Evolutionary conservation across 2,113 vertebrate species (phyloP), one percentile per base, ranked within the genome.

Genomic region (human (Homo sapiens)): DNA sequence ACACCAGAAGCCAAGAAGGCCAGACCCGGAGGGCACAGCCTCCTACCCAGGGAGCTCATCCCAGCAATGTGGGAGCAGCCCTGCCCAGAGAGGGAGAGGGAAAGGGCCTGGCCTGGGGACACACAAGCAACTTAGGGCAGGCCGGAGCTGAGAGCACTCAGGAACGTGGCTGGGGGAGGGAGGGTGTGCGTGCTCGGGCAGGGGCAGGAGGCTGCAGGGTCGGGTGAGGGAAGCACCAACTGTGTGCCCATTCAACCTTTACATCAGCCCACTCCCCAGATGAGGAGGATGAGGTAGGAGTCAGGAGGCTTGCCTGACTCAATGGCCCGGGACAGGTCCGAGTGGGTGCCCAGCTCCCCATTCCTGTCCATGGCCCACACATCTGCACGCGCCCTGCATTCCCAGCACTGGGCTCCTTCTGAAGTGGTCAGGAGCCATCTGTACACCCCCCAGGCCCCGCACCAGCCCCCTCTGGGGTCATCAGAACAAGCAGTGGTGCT

Each of bases 371-470:
- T 30, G 32, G 45, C 17, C 57, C 80, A 2, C 23, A 22, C 27
- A 11, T 32, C 83, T 14, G 61, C 32, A 13, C 18, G 1, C 8
- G 0, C 43, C 0, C 0, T 0, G 59, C 38, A 2, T 18, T 10
- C 4, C 68, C 32, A 3, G 22, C 0, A 4, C 66, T 0, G 1
- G 6, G 38, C 7, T 16, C 27, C 59, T 16, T 27, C 59, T 18
- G 6, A 6, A 1, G 0, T n/a, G 43, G 1, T 16, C 2, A 1
- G 48, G 85, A 12, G 13, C 70, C 1, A 1, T 2, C 4, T 6
- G 9, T 5, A 10, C 2, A 2, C 4, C 38, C 70, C n/a, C 43
- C 14, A 13, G 81, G 40, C 6, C 30, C 50, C 83, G 1, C 23
- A 1, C 68, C 9, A 3, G 30, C 59, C 13, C 23, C 10, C 50